Conservation (phyloP, 2,888 invertebrate species). For the Neria commutata region DNA sequence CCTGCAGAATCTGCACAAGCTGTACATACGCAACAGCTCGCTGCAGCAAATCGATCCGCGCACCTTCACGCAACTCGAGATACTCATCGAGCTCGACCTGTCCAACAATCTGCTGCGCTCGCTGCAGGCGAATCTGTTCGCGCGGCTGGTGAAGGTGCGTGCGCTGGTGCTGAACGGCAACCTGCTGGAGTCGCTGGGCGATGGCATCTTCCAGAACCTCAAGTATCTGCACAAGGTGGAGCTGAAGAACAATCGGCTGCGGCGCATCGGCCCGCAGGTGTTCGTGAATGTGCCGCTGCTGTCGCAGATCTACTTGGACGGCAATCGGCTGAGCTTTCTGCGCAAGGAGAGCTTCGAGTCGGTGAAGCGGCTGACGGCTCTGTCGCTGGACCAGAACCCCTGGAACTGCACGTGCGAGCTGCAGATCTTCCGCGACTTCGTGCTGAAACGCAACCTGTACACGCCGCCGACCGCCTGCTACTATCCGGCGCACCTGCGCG, state of each 20-base stretch:
- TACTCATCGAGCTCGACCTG: slow-evolving; percentile 82
- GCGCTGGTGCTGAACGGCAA: slow-evolving; percentile 77
- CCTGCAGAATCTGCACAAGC: slow-evolving; percentile 79
- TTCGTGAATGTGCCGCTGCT: slow-evolving; percentile 74
- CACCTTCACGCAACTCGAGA: slow-evolving; percentile 75
- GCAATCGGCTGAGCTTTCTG: slow-evolving; percentile 75
- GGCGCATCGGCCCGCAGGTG: slow-evolving; percentile 71
- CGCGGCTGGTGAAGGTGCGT: slow-evolving; percentile 72
- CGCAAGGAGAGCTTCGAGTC: slow-evolving; percentile 70
- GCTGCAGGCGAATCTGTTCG: slow-evolving; percentile 73
- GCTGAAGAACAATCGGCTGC: slow-evolving; percentile 75
- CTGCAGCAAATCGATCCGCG: slow-evolving; percentile 72
- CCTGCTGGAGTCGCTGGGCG: slow-evolving; percentile 71
- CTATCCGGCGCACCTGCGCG: slow-evolving; percentile 72
- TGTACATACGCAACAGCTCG: slow-evolving; percentile 75
- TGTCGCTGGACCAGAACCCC: slow-evolving; percentile 80
- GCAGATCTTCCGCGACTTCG: slow-evolving; percentile 78
- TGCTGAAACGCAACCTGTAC: slow-evolving; percentile 74
- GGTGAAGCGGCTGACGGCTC: slow-evolving; percentile 71
- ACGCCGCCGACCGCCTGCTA: slow-evolving; percentile 76
- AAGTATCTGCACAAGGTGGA: slow-evolving; percentile 77
- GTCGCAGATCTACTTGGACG: slow-evolving; percentile 72
- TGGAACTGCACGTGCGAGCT: slow-evolving; percentile 89
- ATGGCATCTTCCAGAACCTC: slow-evolving; percentile 76
- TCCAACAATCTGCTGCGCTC: slow-evolving; percentile 73